Conservation (phyloP, 2,888 invertebrate species). For the Xestia xanthographa region DNA sequence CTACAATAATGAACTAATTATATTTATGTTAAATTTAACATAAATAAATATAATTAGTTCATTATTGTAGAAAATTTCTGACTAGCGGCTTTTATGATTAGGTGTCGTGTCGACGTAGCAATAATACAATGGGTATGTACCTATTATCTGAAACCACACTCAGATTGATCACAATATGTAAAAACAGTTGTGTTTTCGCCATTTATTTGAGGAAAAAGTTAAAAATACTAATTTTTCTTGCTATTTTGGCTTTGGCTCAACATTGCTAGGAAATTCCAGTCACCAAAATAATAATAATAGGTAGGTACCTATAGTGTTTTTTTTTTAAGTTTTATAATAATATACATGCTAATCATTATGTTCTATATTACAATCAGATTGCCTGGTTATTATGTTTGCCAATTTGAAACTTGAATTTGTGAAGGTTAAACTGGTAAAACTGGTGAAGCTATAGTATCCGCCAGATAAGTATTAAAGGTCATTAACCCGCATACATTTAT, state of each 20-base stretch:
- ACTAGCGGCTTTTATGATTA: constrained; percentile 5
- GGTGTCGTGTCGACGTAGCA: constrained; percentile 2
- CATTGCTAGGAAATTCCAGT: neutral
- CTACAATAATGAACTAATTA: constrained; percentile 31
- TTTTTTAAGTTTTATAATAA: neutral
- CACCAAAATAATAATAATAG: constrained; percentile 23
- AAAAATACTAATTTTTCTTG: constrained; percentile 8
- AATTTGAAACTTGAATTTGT: neutral
- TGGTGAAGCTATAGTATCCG: too few species aligned
- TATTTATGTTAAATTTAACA: too few species aligned
- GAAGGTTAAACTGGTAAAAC: neutral
- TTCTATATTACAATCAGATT: neutral
- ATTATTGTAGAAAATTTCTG: too few species aligned
- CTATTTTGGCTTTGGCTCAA: constrained; percentile 2
- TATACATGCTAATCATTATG: neutral
- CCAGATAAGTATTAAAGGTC: too few species aligned
- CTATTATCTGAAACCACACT: constrained; percentile 7
- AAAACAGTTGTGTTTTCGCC: constrained; percentile 12
- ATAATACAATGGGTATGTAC: neutral
- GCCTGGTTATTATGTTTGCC: neutral
- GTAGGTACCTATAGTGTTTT: neutral
- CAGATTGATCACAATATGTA: neutral
- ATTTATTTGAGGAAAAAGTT: neutral
- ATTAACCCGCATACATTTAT: too few species aligned
- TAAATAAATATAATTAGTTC: too few species aligned